phyloP scores from a whole-genome alignment of 2,113 vertebrate genomes.

The Camarhynchus parvulus region DNA sequence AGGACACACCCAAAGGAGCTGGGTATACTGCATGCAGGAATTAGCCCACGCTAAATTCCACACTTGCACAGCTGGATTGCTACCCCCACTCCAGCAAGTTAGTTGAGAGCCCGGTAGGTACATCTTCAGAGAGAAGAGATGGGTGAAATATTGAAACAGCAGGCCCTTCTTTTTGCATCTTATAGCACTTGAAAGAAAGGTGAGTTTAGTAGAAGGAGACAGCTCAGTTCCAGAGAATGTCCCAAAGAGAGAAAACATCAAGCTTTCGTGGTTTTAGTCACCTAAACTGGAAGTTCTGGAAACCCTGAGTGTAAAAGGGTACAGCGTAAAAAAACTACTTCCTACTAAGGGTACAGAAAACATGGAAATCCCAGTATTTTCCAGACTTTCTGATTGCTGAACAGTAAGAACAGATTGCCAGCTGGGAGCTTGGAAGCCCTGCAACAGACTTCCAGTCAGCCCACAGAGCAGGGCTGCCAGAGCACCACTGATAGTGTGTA shows the following conservation, averaged over 20 bases:
- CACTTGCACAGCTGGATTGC: background rate
- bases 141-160: background rate
- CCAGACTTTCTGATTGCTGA: background rate
- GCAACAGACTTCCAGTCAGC: background rate
- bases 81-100: background rate
- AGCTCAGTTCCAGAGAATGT: background rate
- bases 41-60: slow-evolving; percentile 46
- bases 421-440: background rate
- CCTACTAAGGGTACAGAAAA: background rate
- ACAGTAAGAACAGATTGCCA: background rate
- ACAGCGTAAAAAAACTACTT: background rate
- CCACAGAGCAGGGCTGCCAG: background rate
- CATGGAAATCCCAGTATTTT: slow-evolving; percentile 16
- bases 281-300: background rate
- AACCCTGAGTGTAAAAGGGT: background rate
- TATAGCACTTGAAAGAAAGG: background rate
- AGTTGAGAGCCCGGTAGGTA: background rate
- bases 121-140: background rate
- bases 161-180: background rate
- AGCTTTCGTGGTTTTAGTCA: background rate
- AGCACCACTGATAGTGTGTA: background rate
- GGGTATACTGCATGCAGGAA: slow-evolving; percentile 30
- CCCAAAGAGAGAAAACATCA: background rate
- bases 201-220: background rate
- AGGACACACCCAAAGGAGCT: slow-evolving; percentile 52